Evolutionary conservation across 2,113 vertebrate species (phyloP), one percentile per base, ranked within the genome.

Genomic region (Corythoichthys haematopterus): DNA sequence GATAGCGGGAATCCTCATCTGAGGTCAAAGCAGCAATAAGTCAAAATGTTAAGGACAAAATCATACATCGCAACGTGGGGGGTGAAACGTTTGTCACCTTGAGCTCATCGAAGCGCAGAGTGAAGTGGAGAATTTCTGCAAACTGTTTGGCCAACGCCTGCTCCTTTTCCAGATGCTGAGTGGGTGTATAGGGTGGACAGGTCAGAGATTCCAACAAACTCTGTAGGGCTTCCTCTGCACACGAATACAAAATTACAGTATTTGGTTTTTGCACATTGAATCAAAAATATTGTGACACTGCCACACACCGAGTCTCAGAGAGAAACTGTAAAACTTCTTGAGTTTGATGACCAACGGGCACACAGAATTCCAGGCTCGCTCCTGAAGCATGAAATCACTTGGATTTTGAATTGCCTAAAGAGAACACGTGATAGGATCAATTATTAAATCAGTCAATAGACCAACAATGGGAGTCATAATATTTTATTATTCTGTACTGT

Each of bases 1-100:
- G 82, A 99, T 98, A 15, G 97, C 96, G 12, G 97, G 97, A 79
- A 96, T 99, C 84, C 96, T 93, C 96, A 99, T 99, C 97, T 99
- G 86, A 51, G 73, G 46, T 35, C 37, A 59, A 67, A 66, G 37
- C 48, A 66, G 3, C 36, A 40, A 16, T 40, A 12, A 33, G 36
- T 65, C 33, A 52, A 53, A 36, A 9, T 7, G 15, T 3, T 4
- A 2, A 11, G 1, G 16, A 50, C 6, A 51, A 52, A 50, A 48
- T 51, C 35, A 6, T 36, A 33, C 28, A 48, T 64, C 11, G 35
- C 11, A 9, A 2, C 10, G 47, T 53, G 37, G 40, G 14, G 20
- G 38, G 5, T n/a, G 57, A 2, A 15, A 33, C 14, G 43, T 15
- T 14, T 50, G 46, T 8, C 70, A 98, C 97, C 97, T 99, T 99